Conservation (phyloP, 1,140 invertebrate species). For the Nilaparvata lugens region DNA sequence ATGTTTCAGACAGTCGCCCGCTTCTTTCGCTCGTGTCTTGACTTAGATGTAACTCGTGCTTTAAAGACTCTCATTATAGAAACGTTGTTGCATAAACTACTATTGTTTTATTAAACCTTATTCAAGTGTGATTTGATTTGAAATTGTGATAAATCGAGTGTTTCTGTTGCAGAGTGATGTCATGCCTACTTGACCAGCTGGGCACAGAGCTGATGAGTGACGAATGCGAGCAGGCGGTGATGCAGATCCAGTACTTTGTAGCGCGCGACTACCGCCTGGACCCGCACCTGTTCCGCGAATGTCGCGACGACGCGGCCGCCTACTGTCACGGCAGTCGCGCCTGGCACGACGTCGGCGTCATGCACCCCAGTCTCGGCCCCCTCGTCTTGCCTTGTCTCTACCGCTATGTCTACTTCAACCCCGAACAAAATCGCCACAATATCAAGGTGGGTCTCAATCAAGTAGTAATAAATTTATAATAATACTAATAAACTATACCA, state of each 20-base stretch:
- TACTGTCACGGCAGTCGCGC: slow-evolving; percentile 70
- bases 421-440: slow-evolving; percentile 37
- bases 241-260: slow-evolving; percentile 97
- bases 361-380: slow-evolving; percentile 61
- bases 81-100: too few species aligned
- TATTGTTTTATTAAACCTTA: too few species aligned
- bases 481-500: too few species aligned
- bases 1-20: too few species aligned
- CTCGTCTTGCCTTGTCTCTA: slow-evolving; percentile 89
- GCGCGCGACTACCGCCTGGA: slow-evolving; percentile 90
- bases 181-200: slow-evolving; percentile 87
- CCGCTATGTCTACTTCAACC: slow-evolving; percentile 64
- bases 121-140: too few species aligned
- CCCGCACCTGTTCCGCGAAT: slow-evolving; percentile 77
- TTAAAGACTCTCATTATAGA: too few species aligned
- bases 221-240: slow-evolving; percentile 79
- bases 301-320: slow-evolving; percentile 73
- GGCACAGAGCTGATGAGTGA: slow-evolving; percentile 75
- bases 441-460: slow-evolving; percentile 27
- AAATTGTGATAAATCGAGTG: too few species aligned
- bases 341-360: slow-evolving; percentile 61
- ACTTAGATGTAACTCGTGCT: too few species aligned
- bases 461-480: background rate
- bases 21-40: too few species aligned
- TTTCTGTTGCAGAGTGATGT: slow-evolving; percentile 60